Percentiles rank a stretch among this genome's conserved stretches.
Conservation (phyloP, 2,797 vertebrate genomes). For the Pteropus rufus region DNA sequence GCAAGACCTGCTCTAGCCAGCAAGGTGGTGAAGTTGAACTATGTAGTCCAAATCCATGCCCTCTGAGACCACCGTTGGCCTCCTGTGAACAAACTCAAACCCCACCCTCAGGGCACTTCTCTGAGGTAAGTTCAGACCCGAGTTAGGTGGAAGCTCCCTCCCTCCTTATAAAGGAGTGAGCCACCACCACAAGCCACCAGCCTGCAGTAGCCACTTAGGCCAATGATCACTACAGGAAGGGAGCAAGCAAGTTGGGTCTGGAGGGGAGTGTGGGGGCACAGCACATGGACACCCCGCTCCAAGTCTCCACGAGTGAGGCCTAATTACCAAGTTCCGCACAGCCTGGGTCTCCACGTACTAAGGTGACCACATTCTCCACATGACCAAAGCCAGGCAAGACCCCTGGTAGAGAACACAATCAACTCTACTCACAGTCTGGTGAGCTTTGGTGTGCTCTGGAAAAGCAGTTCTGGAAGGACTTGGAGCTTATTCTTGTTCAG, state of each 20-base stretch:
- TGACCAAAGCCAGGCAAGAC: background rate
- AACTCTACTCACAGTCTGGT: slow-evolving; percentile 94
- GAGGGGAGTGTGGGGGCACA: accelerated
- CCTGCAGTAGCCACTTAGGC: background rate
- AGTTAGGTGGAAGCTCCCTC: accelerated
- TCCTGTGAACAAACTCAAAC: background rate
- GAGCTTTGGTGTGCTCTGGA: slow-evolving; percentile 96
- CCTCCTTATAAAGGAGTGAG: background rate
- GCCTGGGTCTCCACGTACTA: accelerated
- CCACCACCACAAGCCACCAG: background rate
- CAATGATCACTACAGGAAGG: background rate
- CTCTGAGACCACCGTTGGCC: background rate
- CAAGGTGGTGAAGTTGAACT: background rate
- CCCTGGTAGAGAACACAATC: background rate
- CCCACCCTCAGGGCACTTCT: background rate
- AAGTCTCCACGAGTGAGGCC: background rate
- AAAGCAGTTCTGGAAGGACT: slow-evolving; percentile 96
- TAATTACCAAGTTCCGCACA: background rate
- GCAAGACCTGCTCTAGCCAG: background rate
- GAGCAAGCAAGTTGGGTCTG: background rate
- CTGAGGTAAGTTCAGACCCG: background rate
- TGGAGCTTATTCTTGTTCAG: slow-evolving; percentile 98
- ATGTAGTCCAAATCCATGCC: background rate
- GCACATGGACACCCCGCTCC: background rate
- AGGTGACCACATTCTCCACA: background rate